A percentile compares a stretch with the other conserved stretches of the same genome.
phyloP scores from a whole-genome alignment of 2,113 vertebrate species.

The Alces alces region DNA sequence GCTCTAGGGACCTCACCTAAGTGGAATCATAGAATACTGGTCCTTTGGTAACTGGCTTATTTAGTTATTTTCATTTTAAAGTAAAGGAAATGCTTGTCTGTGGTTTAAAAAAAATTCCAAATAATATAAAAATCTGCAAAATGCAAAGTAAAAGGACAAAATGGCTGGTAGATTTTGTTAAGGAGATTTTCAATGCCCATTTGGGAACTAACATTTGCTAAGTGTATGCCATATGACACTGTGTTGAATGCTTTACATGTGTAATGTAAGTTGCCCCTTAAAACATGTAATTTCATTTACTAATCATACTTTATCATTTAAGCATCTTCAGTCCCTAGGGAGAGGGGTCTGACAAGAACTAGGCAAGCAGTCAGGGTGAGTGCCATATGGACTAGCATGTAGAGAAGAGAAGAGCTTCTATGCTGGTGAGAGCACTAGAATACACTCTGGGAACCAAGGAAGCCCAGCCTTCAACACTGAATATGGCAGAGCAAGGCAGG shows the following conservation, averaged over 20 bases:
- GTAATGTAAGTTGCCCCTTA: neutral
- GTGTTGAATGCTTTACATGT: neutral
- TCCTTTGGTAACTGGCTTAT: neutral
- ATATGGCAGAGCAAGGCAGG: neutral
- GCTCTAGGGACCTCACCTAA: neutral
- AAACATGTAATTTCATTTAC: neutral
- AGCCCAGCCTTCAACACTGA: neutral
- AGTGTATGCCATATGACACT: neutral
- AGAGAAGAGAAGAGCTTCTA: neutral
- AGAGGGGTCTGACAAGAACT: constrained; percentile 1
- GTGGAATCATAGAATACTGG: neutral
- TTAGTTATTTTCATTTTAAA: constrained; percentile 18
- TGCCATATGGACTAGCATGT: neutral
- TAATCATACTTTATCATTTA: constrained; percentile 26
- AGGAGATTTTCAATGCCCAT: neutral
- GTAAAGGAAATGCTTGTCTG: neutral
- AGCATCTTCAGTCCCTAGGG: neutral
- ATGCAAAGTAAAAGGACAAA: neutral
- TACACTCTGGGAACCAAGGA: neutral
- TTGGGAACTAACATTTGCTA: neutral
- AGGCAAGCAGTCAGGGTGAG: neutral
- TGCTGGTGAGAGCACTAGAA: neutral
- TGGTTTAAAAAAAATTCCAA: neutral
- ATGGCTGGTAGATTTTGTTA: neutral
- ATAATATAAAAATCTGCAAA: neutral